Conservation (phyloP, 2,797 vertebrate species). For the Falco concolor region DNA sequence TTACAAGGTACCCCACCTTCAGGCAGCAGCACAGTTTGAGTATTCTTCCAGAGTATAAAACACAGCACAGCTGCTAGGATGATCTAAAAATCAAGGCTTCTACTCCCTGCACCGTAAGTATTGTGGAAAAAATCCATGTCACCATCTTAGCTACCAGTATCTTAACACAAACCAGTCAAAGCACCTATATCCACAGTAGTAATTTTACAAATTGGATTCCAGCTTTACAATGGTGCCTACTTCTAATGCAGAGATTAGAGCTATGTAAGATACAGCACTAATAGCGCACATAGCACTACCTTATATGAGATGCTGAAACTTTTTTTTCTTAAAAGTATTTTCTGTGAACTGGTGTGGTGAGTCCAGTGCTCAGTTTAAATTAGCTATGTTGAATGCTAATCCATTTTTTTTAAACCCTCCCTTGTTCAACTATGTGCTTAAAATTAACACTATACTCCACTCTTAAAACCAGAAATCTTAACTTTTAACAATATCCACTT, state of each 20-base stretch:
- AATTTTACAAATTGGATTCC: not conserved
- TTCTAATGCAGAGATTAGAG: not conserved
- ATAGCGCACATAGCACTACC: not conserved
- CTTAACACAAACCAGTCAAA: not conserved
- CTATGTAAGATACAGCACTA: not conserved
- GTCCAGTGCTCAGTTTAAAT: not conserved
- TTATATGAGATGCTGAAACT: not conserved
- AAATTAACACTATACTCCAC: not conserved
- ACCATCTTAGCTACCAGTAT: not conserved
- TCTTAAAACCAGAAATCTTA: not conserved
- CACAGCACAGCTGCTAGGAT: not conserved
- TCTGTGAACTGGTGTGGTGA: not conserved
- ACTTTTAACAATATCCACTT: not conserved
- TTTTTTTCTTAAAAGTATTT: not conserved
- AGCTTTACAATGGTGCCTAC: not conserved
- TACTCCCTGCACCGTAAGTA: fast-evolving
- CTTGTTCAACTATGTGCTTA: not conserved
- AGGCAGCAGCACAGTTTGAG: not conserved
- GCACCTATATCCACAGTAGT: not conserved
- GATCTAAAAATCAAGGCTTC: not conserved
- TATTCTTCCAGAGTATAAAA: not conserved
- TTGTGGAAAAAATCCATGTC: fast-evolving
- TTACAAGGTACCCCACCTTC: not conserved
- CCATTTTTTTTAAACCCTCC: not conserved
- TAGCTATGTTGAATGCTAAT: not conserved